Base-by-base conservation (phyloP, 2,113 vertebrate genomes). In the Zonotrichia leucophrys region DNA sequence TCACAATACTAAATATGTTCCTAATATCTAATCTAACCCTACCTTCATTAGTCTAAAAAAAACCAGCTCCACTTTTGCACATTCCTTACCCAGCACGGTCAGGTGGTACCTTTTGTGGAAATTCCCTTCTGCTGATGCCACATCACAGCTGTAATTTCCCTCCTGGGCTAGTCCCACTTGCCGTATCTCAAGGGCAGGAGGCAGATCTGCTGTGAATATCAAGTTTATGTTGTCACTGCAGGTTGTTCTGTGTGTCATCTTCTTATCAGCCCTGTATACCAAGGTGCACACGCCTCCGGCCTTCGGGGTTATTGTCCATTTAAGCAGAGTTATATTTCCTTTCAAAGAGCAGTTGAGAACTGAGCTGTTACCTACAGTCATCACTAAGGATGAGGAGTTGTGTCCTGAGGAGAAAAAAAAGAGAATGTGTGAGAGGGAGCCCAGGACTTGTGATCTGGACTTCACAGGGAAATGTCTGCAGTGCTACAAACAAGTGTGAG, bases 61-160 rank as follows among this genome's bases (percentile, higher is more conserved):
- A 24, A 24, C 5, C 39, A 41, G 16, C 21, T 66, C 18, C 10
- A 41, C 7, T 64, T 62, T 25, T 53, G 16, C 22, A 8, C 3
- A 12, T 37, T 80, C 44, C 97, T 98, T 97, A 98, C 98, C 97
- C 77, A 94, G 62, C 25, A 98, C 94, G 0, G 50, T 95, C 81
- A 98, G 89, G 17, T 68, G 3, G 86, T 96, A 72, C 0, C 0
- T 11, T 3, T 0, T 1, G 1, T 2, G 1, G 55, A 96, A 96
- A 91, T 46, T 93, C 67, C 97, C 98, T 0, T 64, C 10, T 15
- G 2, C 0, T 39, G 22, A 1, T 70, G 0, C 50, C 1, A 9
- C 2, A 7, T 74, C 27, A 0, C 98, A 98, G 31, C 0, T 52
- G 82, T 98, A 98, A 50, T 17, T 11, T 35, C 98, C 97, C 5